Evolutionary conservation across 2,113 vertebrate species (phyloP).

Genomic region (Eptesicus fuscus): DNA sequence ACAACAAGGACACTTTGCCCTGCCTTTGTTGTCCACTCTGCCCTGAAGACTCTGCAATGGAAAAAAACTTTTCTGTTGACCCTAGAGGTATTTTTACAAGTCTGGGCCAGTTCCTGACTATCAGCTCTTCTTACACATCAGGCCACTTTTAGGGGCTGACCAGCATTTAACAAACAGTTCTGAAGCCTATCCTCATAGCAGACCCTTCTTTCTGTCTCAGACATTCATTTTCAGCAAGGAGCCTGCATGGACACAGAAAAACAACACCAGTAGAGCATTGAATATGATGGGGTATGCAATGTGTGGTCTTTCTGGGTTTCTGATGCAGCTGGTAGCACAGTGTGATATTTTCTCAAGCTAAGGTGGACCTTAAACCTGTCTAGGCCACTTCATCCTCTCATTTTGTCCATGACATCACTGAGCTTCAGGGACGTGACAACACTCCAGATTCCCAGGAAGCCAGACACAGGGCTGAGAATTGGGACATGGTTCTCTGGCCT

Average conservation of each 20-base stretch:
- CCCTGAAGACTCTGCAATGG: background rate
- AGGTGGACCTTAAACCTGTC: background rate
- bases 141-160: background rate
- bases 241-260: background rate
- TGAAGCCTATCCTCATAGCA: background rate
- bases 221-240: background rate
- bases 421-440: background rate
- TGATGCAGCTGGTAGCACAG: background rate
- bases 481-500: background rate
- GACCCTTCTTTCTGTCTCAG: background rate
- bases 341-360: background rate
- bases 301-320: background rate
- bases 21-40: background rate
- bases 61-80: background rate
- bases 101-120: background rate
- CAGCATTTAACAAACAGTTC: background rate
- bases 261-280: rapidly evolving
- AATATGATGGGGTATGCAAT: rapidly evolving
- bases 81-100: background rate
- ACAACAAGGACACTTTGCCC: background rate
- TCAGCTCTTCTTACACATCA: background rate
- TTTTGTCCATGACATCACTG: background rate
- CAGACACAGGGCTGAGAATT: background rate
- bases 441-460: background rate
- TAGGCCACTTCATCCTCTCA: background rate